Evolutionary conservation across 2,888 invertebrate genomes (phyloP).

Genomic region (Villa cingulata): DNA sequence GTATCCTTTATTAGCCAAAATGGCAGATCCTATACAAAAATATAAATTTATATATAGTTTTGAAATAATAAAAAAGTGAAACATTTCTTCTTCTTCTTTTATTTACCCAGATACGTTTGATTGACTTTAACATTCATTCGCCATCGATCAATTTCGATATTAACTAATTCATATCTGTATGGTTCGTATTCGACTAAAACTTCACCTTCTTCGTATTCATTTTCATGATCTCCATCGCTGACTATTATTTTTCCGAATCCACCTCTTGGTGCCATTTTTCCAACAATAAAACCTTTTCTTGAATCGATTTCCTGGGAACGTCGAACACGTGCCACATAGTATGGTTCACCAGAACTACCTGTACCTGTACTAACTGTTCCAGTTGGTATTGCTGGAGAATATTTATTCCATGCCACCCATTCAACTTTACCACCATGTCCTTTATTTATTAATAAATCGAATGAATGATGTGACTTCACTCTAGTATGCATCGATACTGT

Average conservation of each 20-base stretch:
- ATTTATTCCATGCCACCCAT: constrained; percentile 66
- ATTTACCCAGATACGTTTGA: constrained; percentile 42
- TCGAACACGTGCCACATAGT: constrained; percentile 37
- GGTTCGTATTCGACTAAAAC: constrained; percentile 72
- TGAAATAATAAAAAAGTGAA: too few species aligned
- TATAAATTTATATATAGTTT: background rate
- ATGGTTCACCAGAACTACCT: constrained; percentile 14
- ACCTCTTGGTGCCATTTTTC: constrained; percentile 52
- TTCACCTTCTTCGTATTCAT: constrained; percentile 50
- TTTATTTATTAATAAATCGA: constrained; percentile 63
- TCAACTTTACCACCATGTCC: constrained; percentile 61
- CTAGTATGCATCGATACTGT: constrained; percentile 47
- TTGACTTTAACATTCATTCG: constrained; percentile 42
- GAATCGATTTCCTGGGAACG: background rate
- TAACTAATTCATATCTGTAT: constrained; percentile 55
- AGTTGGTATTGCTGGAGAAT: constrained; percentile 44
- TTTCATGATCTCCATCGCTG: constrained; percentile 46
- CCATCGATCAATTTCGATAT: constrained; percentile 44
- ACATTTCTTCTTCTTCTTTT: constrained; percentile 1
- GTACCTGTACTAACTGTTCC: constrained; percentile 45
- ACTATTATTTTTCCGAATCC: constrained; percentile 55
- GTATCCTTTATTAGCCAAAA: constrained; percentile 42
- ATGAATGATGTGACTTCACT: constrained; percentile 44
- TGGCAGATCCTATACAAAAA: constrained; percentile 22
- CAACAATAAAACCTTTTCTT: constrained; percentile 39